Conservation (phyloP, 2,113 vertebrate species). For the Chloropsis hardwickii region DNA sequence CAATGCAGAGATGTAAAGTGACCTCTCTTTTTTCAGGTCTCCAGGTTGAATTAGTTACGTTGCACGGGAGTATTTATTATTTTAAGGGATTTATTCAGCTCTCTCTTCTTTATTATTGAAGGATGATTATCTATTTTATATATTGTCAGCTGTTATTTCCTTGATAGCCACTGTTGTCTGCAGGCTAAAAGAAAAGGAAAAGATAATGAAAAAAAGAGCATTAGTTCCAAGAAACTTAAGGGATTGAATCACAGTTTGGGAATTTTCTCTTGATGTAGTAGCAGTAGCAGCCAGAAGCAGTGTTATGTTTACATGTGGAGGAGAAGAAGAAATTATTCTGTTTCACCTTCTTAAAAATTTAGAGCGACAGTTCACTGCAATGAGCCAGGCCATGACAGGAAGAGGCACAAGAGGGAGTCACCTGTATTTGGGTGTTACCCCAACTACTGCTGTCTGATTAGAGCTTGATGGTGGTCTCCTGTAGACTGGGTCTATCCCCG, state of each 20-base stretch:
- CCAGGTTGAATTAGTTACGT: background rate
- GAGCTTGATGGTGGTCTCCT: background rate
- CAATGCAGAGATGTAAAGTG: background rate
- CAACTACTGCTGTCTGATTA: background rate
- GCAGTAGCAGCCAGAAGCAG: background rate
- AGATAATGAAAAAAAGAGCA: background rate
- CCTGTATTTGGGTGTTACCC: background rate
- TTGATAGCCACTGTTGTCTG: background rate
- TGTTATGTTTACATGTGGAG: background rate
- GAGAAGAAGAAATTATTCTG: background rate
- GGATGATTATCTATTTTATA: background rate
- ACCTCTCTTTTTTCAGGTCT: background rate
- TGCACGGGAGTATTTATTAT: background rate
- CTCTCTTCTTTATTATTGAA: background rate
- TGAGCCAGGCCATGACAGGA: background rate
- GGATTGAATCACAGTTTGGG: background rate
- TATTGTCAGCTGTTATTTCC: background rate
- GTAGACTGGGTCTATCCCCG: background rate
- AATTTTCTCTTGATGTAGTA: background rate
- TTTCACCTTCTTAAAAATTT: background rate
- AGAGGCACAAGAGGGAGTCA: background rate
- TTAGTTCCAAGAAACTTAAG: background rate
- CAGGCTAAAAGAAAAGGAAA: background rate
- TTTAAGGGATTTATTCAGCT: background rate
- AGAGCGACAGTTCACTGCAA: background rate